Base-by-base conservation (phyloP, 2,113 vertebrate genomes). In the Ia io region DNA sequence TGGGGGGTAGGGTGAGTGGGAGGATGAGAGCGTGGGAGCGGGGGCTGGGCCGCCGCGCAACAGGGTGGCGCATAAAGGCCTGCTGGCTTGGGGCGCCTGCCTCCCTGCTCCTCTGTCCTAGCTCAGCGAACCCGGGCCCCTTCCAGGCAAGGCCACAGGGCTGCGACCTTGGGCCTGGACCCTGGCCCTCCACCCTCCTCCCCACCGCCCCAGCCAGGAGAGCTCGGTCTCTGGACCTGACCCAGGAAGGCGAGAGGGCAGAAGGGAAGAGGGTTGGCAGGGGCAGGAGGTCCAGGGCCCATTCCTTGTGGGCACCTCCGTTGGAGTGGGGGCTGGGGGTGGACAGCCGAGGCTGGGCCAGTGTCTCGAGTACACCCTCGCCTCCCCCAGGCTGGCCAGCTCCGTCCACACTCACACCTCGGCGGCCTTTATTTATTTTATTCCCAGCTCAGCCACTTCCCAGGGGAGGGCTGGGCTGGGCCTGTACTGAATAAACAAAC, bases 401-500 rank as follows among this genome's bases (percentile, higher is more conserved):
- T 61, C 2, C 25, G 47, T 42, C 61, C 89, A 71, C 59, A 32
- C 51, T n/a, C 73, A 73, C 80, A 87, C 96, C 90, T 84, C 1
- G 0, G 92, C 9, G 85, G 97, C 94, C 96, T 96, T 94, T 96
- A 96, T 96, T 97, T 96, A 96, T 97, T 97, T 47, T 32, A n/a
- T 53, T 42, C 44, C 78, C 20, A 6, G 83, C 74, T 70, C 84
- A 40, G 93, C 82, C 77, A 4, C 83, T 85, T 69, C 76, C 67
- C 25, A 14, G 73, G 61, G n/a, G 37, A 49, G 95, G 94, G 85
- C 89, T 35, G 93, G 83, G 87, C 84, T 14, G 95, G 95, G 96
- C 90, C 94, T 94, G 92, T 93, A 51, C 14, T 12, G 32, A 97
- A 97, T 97, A 97, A 97, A 97, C 95, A 69, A 73, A 93, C 92